Conservation (phyloP, 2,113 vertebrate species). For the Elephantulus edwardii region DNA sequence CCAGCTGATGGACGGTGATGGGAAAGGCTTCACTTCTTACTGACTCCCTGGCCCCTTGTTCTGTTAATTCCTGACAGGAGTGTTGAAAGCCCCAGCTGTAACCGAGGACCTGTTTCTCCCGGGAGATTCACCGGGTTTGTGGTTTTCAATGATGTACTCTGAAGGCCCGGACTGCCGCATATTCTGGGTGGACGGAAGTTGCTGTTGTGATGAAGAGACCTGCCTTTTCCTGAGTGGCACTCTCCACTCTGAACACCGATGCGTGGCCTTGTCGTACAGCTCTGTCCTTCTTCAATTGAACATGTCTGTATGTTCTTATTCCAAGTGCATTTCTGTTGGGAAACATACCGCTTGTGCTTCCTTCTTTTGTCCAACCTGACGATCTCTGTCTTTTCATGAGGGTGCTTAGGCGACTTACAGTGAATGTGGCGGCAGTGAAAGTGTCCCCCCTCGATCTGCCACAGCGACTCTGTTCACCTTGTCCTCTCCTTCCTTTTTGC, state of each 20-base stretch:
- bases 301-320: background rate
- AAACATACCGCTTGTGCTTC: background rate
- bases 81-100: no score
- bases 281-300: background rate
- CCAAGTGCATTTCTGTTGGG: background rate
- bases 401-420: background rate
- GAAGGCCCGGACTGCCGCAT: background rate
- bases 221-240: background rate
- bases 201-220: background rate
- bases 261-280: no score
- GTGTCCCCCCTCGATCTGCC: no score
- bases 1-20: background rate
- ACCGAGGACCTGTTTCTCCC: no score
- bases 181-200: no score
- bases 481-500: background rate
- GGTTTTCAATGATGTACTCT: no score
- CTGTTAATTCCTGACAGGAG: background rate
- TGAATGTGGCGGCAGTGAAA: background rate
- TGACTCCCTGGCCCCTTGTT: background rate
- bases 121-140: no score
- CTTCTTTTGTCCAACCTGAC: background rate
- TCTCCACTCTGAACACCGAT: no score
- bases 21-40: background rate
- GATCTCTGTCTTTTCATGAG: background rate
- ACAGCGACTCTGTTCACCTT: no score